These are phyloP conservation scores for Argyrosomus japonicus DNA, from an alignment of 2,113 vertebrate species.

Conservation along the genomic window DNA sequence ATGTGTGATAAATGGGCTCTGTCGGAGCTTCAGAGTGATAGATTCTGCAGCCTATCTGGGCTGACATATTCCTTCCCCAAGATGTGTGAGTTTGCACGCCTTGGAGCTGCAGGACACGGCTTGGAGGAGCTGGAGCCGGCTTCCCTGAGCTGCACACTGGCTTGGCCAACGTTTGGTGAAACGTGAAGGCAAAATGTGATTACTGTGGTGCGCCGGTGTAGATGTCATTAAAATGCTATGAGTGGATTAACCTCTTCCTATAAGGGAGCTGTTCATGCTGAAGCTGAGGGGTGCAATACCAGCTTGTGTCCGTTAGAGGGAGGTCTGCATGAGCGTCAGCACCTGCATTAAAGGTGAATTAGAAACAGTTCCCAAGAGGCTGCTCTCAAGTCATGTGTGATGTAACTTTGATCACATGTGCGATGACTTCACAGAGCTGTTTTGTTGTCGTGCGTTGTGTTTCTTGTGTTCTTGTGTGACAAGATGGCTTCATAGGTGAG, in stretches of 20 bases:
- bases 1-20: neutral
- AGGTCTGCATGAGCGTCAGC: conserved; percentile 6
- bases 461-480: neutral
- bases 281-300: neutral
- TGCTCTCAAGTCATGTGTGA: neutral
- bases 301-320: conserved; percentile 60
- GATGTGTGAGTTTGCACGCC: conserved; percentile 23
- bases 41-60: conserved; percentile 10
- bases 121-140: conserved; percentile 10
- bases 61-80: conserved; percentile 28
- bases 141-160: conserved; percentile 11
- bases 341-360: conserved; percentile 18
- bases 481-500: neutral
- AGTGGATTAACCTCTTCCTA: conserved; percentile 67
- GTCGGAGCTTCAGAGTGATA: conserved; percentile 20
- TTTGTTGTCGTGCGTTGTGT: too few relatives aligned
- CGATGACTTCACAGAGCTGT: neutral
- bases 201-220: conserved; percentile 52
- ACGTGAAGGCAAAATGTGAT: conserved; percentile 36
- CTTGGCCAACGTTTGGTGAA: conserved; percentile 6
- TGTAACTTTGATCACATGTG: conserved; percentile 8
- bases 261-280: conserved; percentile 37
- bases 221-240: conserved; percentile 68
- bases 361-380: neutral
- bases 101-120: conserved; percentile 21